These are phyloP conservation scores for Aplysia californica DNA, from an alignment of 1,140 invertebrate genomes.

Conservation along the genomic window DNA sequence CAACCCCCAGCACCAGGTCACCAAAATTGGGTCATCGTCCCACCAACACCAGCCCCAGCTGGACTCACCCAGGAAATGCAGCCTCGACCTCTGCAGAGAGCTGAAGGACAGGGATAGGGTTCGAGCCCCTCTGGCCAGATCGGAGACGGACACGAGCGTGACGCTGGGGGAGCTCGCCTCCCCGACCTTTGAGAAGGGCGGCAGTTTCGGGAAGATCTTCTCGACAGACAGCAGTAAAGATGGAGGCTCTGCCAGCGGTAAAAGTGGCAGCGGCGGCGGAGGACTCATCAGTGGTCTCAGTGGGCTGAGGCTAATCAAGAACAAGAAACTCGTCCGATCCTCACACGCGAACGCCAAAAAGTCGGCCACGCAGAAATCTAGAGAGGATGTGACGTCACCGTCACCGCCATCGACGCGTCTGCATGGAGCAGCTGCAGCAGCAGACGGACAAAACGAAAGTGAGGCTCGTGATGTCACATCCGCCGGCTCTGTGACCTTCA, in stretches of 20 bases:
- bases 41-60: background rate
- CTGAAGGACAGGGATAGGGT: constrained; percentile 11
- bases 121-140: constrained; percentile 15
- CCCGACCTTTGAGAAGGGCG: background rate
- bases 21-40: background rate
- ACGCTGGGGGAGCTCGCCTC: background rate
- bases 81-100: constrained; percentile 16
- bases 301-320: constrained; percentile 20
- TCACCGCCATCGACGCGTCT: background rate
- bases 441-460: background rate
- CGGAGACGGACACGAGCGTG: constrained; percentile 24
- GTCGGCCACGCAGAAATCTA: constrained; percentile 10
- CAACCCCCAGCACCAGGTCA: constrained; percentile 37
- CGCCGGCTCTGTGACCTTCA: constrained; percentile 25
- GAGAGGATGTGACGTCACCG: background rate
- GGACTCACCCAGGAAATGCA: background rate
- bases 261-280: background rate
- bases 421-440: background rate
- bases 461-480: background rate
- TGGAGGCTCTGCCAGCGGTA: background rate
- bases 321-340: constrained; percentile 14
- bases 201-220: background rate
- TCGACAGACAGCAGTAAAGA: background rate
- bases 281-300: constrained; percentile 8
- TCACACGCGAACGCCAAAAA: constrained; percentile 21